These are phyloP conservation scores for Strigops habroptila DNA, from an alignment of 2,113 vertebrate species.

Conservation along the genomic window DNA sequence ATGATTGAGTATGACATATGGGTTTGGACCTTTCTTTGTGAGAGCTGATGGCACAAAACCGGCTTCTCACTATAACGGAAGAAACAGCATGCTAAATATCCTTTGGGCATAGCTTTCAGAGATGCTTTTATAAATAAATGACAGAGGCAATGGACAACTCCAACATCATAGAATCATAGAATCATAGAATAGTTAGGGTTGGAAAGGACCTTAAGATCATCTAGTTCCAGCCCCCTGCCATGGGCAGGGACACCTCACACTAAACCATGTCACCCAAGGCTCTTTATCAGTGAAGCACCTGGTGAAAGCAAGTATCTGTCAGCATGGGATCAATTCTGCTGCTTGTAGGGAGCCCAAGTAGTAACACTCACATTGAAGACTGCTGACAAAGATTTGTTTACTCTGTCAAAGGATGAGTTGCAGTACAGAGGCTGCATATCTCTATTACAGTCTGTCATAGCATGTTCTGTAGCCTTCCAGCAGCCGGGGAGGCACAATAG, in stretches of 20 bases:
- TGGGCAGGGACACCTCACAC: too few relatives aligned
- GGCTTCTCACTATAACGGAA: neutral
- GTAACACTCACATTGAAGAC: neutral
- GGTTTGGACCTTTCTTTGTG: neutral
- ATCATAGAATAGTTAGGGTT: too few relatives aligned
- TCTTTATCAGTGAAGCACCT: neutral
- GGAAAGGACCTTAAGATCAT: too few relatives aligned
- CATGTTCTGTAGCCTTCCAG: neutral
- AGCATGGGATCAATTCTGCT: neutral
- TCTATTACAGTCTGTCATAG: neutral
- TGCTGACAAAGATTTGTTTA: neutral
- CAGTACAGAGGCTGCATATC: neutral
- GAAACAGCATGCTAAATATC: neutral
- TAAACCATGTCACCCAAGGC: too few relatives aligned
- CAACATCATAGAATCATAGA: neutral
- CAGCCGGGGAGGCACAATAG: neutral
- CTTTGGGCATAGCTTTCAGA: neutral
- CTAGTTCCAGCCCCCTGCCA: too few relatives aligned
- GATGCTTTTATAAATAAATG: neutral
- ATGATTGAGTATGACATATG: rapidly evolving
- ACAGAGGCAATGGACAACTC: neutral
- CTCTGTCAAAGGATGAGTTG: neutral
- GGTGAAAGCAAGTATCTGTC: neutral
- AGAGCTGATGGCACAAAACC: neutral
- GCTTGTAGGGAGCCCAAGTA: neutral